phyloP scores from a whole-genome alignment of 2,888 invertebrate species.

The Conistra vaccinii region DNA sequence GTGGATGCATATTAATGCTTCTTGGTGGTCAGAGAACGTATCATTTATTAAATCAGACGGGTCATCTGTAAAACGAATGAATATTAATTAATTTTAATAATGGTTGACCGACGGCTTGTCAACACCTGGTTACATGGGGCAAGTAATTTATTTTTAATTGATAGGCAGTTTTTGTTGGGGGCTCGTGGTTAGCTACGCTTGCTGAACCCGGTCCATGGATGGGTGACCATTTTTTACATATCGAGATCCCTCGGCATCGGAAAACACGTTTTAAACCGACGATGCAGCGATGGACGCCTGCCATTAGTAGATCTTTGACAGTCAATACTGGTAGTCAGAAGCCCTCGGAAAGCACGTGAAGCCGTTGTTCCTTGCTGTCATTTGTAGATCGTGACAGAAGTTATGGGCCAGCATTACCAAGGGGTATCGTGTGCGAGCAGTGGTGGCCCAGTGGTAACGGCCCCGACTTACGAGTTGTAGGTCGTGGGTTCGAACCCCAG shows the following conservation, averaged over 20 bases:
- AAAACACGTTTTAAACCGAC: not conserved
- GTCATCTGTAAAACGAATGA: conserved; percentile 16
- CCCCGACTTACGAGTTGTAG: no score
- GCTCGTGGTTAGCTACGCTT: not conserved
- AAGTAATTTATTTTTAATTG: not conserved
- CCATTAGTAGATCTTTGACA: not conserved
- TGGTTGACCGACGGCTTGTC: not conserved
- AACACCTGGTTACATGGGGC: not conserved
- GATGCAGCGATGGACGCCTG: no score
- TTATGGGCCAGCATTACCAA: no score
- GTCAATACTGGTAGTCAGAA: not conserved
- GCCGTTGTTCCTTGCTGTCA: not conserved
- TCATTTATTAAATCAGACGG: conserved; percentile 23
- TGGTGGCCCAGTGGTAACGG: no score
- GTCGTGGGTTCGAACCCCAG: no score
- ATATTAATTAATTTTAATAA: conserved; percentile 22
- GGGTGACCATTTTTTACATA: no score
- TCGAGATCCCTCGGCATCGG: not conserved
- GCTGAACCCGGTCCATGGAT: no score
- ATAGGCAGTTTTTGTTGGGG: not conserved
- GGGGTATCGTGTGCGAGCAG: no score
- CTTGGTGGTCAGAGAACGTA: conserved; percentile 11
- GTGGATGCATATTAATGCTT: conserved; percentile 22
- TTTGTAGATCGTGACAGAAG: not conserved
- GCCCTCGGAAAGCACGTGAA: not conserved